A percentile compares a stretch with the other conserved stretches of the same genome.
phyloP scores from a whole-genome alignment of 2,888 invertebrate species.

The Mechanitis mazaeus region DNA sequence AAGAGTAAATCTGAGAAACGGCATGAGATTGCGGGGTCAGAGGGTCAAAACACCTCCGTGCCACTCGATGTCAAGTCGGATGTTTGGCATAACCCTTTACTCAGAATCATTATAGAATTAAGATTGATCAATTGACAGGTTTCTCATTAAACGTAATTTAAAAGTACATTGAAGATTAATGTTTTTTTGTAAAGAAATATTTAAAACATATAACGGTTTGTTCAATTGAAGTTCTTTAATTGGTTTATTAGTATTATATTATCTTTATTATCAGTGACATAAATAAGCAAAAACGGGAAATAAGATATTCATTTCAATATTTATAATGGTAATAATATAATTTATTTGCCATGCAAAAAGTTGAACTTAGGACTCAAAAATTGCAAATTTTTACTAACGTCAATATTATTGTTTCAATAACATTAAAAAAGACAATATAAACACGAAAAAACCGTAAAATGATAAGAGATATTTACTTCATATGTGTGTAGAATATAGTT shows the following conservation, averaged over 20 bases:
- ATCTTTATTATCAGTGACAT: no score
- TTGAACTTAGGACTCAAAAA: not conserved
- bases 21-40: slow-evolving; percentile 54
- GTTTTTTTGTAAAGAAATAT: not conserved
- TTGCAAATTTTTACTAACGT: not conserved
- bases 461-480: not conserved
- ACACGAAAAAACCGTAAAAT: no score
- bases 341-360: no score
- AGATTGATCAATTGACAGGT: slow-evolving; percentile 7
- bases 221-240: no score
- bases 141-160: slow-evolving; percentile 1
- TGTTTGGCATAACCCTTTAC: slow-evolving; percentile 40
- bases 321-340: no score
- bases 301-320: no score
- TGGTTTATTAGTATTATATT: no score
- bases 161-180: not conserved
- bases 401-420: not conserved
- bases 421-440: not conserved
- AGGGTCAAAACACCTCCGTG: slow-evolving; percentile 58
- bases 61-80: slow-evolving; percentile 39
- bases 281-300: no score
- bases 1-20: slow-evolving; percentile 43
- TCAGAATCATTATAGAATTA: slow-evolving; percentile 10
- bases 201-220: not conserved
- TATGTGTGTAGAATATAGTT: not conserved